phyloP scores from a whole-genome alignment of 2,888 invertebrate genomes.

The Cabera pusaria region DNA sequence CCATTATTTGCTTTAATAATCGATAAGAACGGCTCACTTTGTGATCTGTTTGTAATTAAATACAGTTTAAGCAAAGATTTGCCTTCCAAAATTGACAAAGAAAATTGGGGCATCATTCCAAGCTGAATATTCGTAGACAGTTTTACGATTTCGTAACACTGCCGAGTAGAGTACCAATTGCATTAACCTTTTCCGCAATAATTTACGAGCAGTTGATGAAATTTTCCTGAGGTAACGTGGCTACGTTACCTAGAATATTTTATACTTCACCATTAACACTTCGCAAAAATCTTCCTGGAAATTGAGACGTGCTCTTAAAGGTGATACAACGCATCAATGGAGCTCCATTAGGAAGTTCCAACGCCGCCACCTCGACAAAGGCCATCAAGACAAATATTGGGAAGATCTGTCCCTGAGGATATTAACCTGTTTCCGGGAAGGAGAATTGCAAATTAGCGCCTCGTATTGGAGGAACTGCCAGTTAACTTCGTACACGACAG shows the following conservation, averaged over 20 bases:
- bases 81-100: too few relatives aligned
- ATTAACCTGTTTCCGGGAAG: slow-evolving; percentile 55
- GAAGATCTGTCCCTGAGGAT: slow-evolving; percentile 53
- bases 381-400: slow-evolving; percentile 53
- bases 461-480: slow-evolving; percentile 8
- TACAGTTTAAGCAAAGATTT: too few relatives aligned
- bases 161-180: slow-evolving; percentile 3
- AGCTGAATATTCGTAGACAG: too few relatives aligned
- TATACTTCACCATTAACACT: slow-evolving; percentile 8
- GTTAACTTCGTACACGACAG: too few relatives aligned
- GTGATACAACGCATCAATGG: slow-evolving; percentile 14
- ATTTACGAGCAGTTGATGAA: slow-evolving; percentile 11
- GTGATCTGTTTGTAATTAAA: too few relatives aligned
- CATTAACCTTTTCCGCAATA: slow-evolving; percentile 7
- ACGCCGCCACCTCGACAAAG: slow-evolving; percentile 40
- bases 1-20: too few relatives aligned
- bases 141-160: slow-evolving; percentile 7
- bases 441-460: slow-evolving; percentile 58
- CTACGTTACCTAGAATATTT: slow-evolving; percentile 11
- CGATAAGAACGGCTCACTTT: too few relatives aligned
- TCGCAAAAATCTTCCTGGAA: slow-evolving; percentile 12
- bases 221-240: too few relatives aligned
- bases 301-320: slow-evolving; percentile 15
- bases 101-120: too few relatives aligned
- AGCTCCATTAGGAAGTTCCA: slow-evolving; percentile 20